Percentiles rank a stretch among this genome's conserved stretches.
These are phyloP conservation scores for Eurois occulta DNA, from an alignment of 2,888 invertebrate species.

Conservation along the genomic window DNA sequence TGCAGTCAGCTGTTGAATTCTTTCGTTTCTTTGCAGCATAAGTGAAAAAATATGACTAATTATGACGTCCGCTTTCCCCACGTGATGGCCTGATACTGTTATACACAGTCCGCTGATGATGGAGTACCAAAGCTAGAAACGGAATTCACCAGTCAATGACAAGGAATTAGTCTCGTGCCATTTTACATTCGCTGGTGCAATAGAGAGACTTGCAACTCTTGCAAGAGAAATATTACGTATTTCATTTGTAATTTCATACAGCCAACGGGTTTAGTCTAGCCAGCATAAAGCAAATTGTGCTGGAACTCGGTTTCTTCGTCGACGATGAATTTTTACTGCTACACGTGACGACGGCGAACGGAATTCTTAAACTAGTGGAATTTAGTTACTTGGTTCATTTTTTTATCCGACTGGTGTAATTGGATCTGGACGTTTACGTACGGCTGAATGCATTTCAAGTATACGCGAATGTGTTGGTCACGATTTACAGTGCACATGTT, in stretches of 20 bases:
- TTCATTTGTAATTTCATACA: conserved; percentile 59
- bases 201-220: conserved; percentile 26
- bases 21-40: conserved; percentile 45
- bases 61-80: conserved; percentile 54
- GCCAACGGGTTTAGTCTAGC: conserved; percentile 55
- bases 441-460: conserved; percentile 44
- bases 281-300: conserved; percentile 60
- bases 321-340: conserved; percentile 62
- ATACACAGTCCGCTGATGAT: conserved; percentile 52
- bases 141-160: conserved; percentile 33
- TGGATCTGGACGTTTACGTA: conserved; percentile 47
- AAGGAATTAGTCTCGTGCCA: conserved; percentile 28
- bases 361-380: conserved; percentile 59
- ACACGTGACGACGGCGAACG: conserved; percentile 53
- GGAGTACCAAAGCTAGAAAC: conserved; percentile 47
- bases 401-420: conserved; percentile 56
- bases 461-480: conserved; percentile 43
- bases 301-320: conserved; percentile 54
- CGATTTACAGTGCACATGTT: conserved; percentile 31
- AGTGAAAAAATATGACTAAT: conserved; percentile 56
- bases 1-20: conserved; percentile 64
- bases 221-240: conserved; percentile 46
- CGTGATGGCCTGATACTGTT: conserved; percentile 53
- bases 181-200: conserved; percentile 31
- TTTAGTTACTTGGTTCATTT: conserved; percentile 43